A percentile compares a stretch with the other conserved stretches of the same genome.
Conservation (phyloP, 2,888 invertebrate genomes). For the Siphlonurus alternatus region DNA sequence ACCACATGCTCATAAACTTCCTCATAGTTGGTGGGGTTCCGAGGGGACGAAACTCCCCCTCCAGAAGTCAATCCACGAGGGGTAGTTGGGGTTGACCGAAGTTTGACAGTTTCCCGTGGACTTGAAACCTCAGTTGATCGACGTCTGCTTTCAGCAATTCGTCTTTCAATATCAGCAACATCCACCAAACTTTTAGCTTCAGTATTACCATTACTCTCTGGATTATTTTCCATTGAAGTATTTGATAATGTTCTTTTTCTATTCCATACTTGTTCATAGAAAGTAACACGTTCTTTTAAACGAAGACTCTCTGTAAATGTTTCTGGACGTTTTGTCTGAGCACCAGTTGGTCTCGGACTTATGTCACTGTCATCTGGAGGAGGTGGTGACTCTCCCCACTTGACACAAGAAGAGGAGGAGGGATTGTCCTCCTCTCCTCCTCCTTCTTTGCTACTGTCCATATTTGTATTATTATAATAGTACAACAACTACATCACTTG, state of each 20-base stretch:
- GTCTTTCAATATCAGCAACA: conserved; percentile 41
- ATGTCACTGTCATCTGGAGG: conserved; percentile 14
- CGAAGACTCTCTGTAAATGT: conserved; percentile 16
- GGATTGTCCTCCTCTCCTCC: background rate
- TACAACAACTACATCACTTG: no score
- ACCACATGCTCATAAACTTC: conserved; percentile 34
- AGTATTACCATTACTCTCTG: no score
- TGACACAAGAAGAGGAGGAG: conserved; percentile 36
- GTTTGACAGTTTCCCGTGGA: conserved; percentile 37
- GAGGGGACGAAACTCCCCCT: conserved; percentile 33
- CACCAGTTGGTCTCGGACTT: conserved; percentile 14
- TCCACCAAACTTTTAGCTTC: conserved; percentile 23
- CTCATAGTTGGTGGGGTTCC: conserved; percentile 22
- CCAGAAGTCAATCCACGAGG: conserved; percentile 23
- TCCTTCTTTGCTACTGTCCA: background rate
- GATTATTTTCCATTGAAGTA: conserved; percentile 21
- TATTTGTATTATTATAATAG: background rate
- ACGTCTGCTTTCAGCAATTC: conserved; percentile 28
- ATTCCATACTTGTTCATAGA: conserved; percentile 61
- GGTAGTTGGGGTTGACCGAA: conserved; percentile 31
- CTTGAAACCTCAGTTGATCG: background rate
- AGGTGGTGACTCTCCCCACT: conserved; percentile 36
- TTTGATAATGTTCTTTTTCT: background rate
- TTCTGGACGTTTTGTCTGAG: conserved; percentile 25
- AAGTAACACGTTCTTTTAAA: conserved; percentile 54